Percentiles rank a stretch among this genome's conserved stretches.
Conservation (phyloP, 2,113 vertebrate genomes). For the Dasypus novemcinctus region DNA sequence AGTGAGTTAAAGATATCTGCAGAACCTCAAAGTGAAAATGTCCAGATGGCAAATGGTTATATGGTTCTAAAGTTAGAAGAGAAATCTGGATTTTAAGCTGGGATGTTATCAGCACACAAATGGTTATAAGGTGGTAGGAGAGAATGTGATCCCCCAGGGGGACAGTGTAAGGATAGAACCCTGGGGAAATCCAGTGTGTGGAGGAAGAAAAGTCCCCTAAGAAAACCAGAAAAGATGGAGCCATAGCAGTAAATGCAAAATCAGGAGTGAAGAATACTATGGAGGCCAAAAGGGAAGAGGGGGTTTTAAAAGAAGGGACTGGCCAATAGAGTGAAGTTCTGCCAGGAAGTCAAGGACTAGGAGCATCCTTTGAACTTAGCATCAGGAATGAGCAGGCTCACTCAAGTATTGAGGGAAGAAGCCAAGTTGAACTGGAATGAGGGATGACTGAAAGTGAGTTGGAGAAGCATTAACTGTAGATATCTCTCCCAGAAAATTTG, state of each 20-base stretch:
- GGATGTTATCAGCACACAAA: background rate
- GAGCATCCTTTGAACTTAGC: background rate
- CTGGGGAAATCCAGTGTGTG: background rate
- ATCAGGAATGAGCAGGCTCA: background rate
- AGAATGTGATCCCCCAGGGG: background rate
- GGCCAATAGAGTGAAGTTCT: background rate
- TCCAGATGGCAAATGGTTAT: background rate
- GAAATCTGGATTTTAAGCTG: background rate
- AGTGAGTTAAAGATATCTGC: background rate
- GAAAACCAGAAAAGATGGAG: background rate
- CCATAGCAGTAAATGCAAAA: background rate
- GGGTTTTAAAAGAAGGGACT: background rate
- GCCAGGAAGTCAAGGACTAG: background rate
- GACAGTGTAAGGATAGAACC: background rate
- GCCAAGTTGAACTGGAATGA: background rate
- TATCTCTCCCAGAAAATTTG: background rate
- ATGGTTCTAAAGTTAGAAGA: background rate
- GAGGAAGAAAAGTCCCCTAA: background rate
- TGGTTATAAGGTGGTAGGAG: background rate
- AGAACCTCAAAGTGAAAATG: background rate
- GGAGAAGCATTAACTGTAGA: background rate
- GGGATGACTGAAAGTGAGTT: background rate
- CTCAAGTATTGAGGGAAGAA: background rate
- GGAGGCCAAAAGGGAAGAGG: background rate
- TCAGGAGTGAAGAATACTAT: background rate